A percentile compares a stretch with the other conserved stretches of the same genome.
These are phyloP conservation scores for Adelphocoris suturalis DNA, from an alignment of 2,888 invertebrate species.

Conservation along the genomic window DNA sequence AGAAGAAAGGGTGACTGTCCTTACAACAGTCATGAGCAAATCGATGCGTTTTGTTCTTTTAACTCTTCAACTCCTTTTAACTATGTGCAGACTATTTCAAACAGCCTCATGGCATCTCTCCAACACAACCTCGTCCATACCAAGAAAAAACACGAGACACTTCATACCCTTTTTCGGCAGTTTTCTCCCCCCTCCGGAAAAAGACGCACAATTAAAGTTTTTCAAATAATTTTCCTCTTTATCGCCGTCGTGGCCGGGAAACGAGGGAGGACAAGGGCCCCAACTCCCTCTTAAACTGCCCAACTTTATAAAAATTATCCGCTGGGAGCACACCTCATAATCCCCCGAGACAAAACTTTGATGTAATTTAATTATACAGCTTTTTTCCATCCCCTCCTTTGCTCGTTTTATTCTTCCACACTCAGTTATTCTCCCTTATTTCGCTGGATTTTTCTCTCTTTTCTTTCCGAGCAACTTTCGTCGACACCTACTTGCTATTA, in stretches of 20 bases:
- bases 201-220: constrained; percentile 58
- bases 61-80: too few species aligned
- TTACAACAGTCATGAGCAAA: too few species aligned
- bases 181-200: not conserved
- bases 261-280: not conserved
- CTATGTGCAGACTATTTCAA: too few species aligned
- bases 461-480: not conserved
- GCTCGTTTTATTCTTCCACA: constrained; percentile 35
- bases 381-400: constrained; percentile 52
- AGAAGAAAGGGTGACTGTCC: too few species aligned
- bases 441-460: not conserved
- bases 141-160: not conserved
- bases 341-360: constrained; percentile 69
- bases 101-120: not conserved
- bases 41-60: too few species aligned
- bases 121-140: not conserved
- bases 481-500: constrained; percentile 53
- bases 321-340: constrained; percentile 67
- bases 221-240: constrained; percentile 63
- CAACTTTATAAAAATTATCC: constrained; percentile 64
- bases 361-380: constrained; percentile 72
- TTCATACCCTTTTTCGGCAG: constrained; percentile 1
- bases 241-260: constrained; percentile 32
- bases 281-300: constrained; percentile 54
- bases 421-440: constrained; percentile 52